phyloP scores from a whole-genome alignment of 1,140 invertebrate genomes.

The Drosophila chauvacae region DNA sequence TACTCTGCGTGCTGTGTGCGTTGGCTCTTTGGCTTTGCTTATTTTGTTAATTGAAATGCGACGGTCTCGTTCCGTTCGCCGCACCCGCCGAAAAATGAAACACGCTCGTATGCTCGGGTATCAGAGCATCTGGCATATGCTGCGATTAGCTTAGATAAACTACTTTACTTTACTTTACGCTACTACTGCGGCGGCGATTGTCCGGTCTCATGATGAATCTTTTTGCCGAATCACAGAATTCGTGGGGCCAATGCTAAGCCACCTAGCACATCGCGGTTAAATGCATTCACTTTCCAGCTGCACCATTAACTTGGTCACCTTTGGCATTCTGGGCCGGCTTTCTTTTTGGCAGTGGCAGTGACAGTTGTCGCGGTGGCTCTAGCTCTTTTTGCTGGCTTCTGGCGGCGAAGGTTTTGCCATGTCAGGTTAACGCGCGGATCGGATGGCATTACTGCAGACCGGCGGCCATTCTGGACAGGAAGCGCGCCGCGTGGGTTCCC shows the following conservation, averaged over 20 bases:
- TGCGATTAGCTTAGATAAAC: slow-evolving; percentile 43
- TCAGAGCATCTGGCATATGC: slow-evolving; percentile 19
- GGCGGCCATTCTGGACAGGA: slow-evolving; percentile 17
- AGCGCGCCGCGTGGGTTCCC: neutral
- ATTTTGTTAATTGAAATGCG: slow-evolving; percentile 79
- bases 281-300: slow-evolving; percentile 46
- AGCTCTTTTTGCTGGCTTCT: slow-evolving; percentile 28
- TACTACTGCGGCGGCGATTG: slow-evolving; percentile 9
- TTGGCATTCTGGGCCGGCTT: slow-evolving; percentile 47
- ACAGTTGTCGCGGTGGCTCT: slow-evolving; percentile 4
- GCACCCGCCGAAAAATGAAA: slow-evolving; percentile 39
- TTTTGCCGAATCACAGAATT: slow-evolving; percentile 44
- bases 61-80: slow-evolving; percentile 48
- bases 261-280: slow-evolving; percentile 35
- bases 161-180: slow-evolving; percentile 12
- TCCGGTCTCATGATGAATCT: slow-evolving; percentile 35
- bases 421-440: slow-evolving; percentile 39
- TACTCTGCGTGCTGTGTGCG: slow-evolving; percentile 9
- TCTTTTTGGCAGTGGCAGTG: slow-evolving; percentile 35
- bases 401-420: slow-evolving; percentile 49
- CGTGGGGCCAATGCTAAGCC: slow-evolving; percentile 41
- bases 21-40: slow-evolving; percentile 60
- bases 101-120: slow-evolving; percentile 13
- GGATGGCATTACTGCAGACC: slow-evolving; percentile 15
- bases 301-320: slow-evolving; percentile 49